Evolutionary conservation across 2,888 invertebrate genomes (phyloP).

Genomic region (Azorinus chamasolen): DNA sequence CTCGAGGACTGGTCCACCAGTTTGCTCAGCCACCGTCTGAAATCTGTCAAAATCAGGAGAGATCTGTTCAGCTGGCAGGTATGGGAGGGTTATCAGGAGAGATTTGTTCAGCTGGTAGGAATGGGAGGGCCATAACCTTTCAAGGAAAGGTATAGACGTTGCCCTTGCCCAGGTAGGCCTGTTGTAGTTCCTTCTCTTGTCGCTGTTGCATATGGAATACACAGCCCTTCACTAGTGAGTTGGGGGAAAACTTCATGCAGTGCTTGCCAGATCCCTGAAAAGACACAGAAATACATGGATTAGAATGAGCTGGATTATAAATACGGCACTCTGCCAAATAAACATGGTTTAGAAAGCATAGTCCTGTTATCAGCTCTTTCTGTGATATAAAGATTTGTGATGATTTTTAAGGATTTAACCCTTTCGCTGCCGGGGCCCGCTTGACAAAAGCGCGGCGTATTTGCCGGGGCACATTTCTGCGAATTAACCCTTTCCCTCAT

Average conservation of each 20-base stretch:
- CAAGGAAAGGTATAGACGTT: conserved; percentile 5
- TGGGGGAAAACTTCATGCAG: conserved; percentile 2
- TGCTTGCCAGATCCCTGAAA: conserved; percentile 11
- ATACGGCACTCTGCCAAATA: too few relatives aligned
- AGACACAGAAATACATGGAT: background rate
- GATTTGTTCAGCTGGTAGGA: conserved; percentile 24
- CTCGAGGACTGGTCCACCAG: conserved; percentile 9
- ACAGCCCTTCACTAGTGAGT: conserved; percentile 4
- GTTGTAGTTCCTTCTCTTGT: background rate
- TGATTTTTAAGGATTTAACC: too few relatives aligned
- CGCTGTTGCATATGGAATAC: conserved; percentile 11
- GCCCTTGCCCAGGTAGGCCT: conserved; percentile 3
- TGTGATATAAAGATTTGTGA: too few relatives aligned
- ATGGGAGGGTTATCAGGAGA: conserved; percentile 19
- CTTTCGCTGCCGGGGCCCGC: too few relatives aligned
- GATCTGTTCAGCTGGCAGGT: conserved; percentile 26
- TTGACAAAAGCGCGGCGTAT: too few relatives aligned
- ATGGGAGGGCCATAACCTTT: conserved; percentile 19
- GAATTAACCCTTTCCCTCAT: too few relatives aligned
- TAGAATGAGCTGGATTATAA: background rate
- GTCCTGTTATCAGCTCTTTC: too few relatives aligned
- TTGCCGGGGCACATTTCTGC: too few relatives aligned
- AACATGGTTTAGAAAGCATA: too few relatives aligned
- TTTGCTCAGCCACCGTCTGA: conserved; percentile 18
- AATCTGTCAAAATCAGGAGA: conserved; percentile 8